A percentile compares a stretch with the other conserved stretches of the same genome.
These are phyloP conservation scores for Cremastinae sp. DNA, from an alignment of 2,888 invertebrate species.

Conservation along the genomic window DNA sequence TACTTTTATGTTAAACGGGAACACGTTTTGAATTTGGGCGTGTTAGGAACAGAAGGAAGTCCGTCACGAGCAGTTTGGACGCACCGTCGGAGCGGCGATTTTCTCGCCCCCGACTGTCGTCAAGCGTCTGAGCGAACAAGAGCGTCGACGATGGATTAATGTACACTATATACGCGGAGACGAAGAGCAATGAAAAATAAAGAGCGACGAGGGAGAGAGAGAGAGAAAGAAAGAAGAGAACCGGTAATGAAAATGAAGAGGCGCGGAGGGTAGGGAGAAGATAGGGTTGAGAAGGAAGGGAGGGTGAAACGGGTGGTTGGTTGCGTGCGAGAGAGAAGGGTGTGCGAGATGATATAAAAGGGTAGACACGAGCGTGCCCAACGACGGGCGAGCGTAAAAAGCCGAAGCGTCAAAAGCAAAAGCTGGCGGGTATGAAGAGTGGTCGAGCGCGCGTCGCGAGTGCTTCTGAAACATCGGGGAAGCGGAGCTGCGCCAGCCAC, in stretches of 20 bases:
- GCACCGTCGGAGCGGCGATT: no score
- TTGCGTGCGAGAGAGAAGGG: constrained; percentile 34
- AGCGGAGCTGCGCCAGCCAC: constrained; percentile 52
- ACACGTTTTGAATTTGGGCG: no score
- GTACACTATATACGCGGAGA: constrained; percentile 39
- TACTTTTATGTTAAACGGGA: no score
- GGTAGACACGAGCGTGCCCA: constrained; percentile 67
- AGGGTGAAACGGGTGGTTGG: constrained; percentile 42
- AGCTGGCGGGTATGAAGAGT: constrained; percentile 63
- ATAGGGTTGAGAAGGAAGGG: constrained; percentile 12
- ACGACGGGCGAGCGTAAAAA: constrained; percentile 71
- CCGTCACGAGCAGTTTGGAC: no score
- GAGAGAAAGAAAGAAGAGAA: constrained; percentile 51
- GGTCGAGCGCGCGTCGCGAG: constrained; percentile 53
- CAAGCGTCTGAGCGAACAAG: no score
- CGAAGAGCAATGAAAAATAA: constrained; percentile 20
- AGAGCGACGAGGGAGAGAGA: constrained; percentile 18
- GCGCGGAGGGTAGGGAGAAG: constrained; percentile 52
- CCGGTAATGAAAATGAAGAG: constrained; percentile 55
- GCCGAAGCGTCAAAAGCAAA: constrained; percentile 73
- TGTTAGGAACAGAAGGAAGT: no score
- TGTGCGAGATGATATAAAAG: constrained; percentile 71
- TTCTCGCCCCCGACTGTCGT: no score
- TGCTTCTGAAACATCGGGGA: constrained; percentile 25
- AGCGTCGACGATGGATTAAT: no score